A percentile compares a stretch with the other conserved stretches of the same genome.
Evolutionary conservation across 2,888 invertebrate genomes (phyloP).

Genomic region (Cyaniris semiargus): DNA sequence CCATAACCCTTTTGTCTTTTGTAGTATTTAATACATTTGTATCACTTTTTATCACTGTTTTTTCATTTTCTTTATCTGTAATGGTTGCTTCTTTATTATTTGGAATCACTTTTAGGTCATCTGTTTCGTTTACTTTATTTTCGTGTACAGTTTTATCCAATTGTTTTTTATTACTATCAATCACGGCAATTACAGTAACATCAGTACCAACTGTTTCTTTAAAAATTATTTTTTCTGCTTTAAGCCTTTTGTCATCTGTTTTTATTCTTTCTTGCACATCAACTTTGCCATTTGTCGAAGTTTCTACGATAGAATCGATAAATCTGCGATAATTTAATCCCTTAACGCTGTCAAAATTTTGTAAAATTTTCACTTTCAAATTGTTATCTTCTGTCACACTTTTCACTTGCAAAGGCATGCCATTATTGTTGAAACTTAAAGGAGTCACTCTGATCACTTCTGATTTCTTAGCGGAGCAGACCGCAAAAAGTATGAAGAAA

Average conservation of each 20-base stretch:
- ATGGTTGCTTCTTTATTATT: background rate
- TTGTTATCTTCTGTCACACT: background rate
- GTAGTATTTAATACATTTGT: background rate
- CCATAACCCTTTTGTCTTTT: background rate
- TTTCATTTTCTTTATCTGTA: background rate
- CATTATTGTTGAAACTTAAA: background rate
- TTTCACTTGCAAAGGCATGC: background rate
- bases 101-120: background rate
- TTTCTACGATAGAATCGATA: background rate
- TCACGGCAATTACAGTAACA: background rate
- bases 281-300: background rate
- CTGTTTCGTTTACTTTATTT: background rate
- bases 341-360: background rate
- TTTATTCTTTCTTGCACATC: background rate
- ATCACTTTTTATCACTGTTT: background rate
- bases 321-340: background rate
- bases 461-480: background rate
- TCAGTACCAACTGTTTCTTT: background rate
- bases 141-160: background rate
- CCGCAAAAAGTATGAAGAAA: background rate
- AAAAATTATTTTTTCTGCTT: background rate
- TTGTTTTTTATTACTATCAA: background rate
- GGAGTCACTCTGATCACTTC: background rate
- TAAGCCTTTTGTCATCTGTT: background rate
- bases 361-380: background rate